Evolutionary conservation across 2,888 invertebrate genomes (phyloP).

Genomic region (Tetranychus truncatus): DNA sequence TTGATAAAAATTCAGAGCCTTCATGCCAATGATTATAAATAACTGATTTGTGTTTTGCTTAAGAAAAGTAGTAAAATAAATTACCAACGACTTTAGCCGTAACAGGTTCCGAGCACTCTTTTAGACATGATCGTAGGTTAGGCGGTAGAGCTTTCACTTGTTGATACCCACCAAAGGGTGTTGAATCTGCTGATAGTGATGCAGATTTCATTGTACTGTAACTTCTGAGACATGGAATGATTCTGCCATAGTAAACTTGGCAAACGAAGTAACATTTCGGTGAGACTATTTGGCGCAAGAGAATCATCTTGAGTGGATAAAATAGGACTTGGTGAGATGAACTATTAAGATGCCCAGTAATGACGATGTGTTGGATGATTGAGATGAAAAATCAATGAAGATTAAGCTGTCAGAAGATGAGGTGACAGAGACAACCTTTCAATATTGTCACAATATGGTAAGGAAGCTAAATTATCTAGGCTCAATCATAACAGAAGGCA

Average conservation of each 20-base stretch:
- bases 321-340: too few species aligned
- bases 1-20: background rate
- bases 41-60: too few species aligned
- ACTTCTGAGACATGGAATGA: background rate
- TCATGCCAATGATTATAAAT: background rate
- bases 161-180: background rate
- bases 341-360: too few species aligned
- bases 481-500: too few species aligned
- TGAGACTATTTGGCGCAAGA: background rate
- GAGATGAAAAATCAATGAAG: too few species aligned
- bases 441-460: too few species aligned
- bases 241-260: background rate
- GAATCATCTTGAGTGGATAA: background rate
- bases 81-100: constrained; percentile 21
- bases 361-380: too few species aligned
- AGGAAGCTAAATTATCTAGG: too few species aligned
- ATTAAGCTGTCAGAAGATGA: too few species aligned
- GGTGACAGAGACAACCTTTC: too few species aligned
- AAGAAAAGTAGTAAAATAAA: background rate
- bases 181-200: background rate
- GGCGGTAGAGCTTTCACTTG: background rate
- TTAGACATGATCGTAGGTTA: constrained; percentile 43
- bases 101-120: constrained; percentile 42
- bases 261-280: background rate
- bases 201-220: background rate